phyloP scores from a whole-genome alignment of 1,140 invertebrate genomes.

The Rhopalosiphum padi region DNA sequence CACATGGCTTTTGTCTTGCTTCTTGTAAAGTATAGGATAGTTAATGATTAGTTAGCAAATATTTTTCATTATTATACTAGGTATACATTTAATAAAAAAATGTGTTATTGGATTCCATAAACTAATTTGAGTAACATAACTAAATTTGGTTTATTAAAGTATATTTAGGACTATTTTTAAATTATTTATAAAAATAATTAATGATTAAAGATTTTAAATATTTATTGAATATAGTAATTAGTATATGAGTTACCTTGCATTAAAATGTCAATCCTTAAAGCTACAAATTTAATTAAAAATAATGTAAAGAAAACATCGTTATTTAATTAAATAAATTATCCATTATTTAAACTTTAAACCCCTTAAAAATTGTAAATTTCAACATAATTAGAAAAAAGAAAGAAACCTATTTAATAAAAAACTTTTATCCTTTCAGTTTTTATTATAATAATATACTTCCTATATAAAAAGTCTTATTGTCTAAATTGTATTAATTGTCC shows the following conservation, averaged over 20 bases:
- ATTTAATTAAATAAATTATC: neutral
- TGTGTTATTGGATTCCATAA: neutral
- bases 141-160: neutral
- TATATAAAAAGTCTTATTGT: neutral
- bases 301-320: neutral
- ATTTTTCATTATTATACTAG: too few relatives aligned
- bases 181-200: neutral
- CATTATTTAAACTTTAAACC: neutral
- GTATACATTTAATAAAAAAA: too few relatives aligned
- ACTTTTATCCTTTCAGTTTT: neutral
- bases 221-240: slow-evolving; percentile 10
- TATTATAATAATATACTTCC: neutral
- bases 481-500: neutral
- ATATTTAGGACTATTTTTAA: neutral
- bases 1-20: too few relatives aligned
- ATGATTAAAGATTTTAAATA: neutral
- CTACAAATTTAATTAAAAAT: neutral
- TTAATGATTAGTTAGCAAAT: too few relatives aligned
- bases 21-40: neutral
- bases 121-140: neutral
- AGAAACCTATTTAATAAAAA: neutral
- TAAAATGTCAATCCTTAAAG: neutral
- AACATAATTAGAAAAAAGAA: neutral
- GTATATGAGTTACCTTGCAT: neutral
- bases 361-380: neutral